Evolutionary conservation across 2,797 vertebrate species (phyloP), one percentile per base, ranked within the genome.

Genomic region (Poeciliopsis paucimaculata): DNA sequence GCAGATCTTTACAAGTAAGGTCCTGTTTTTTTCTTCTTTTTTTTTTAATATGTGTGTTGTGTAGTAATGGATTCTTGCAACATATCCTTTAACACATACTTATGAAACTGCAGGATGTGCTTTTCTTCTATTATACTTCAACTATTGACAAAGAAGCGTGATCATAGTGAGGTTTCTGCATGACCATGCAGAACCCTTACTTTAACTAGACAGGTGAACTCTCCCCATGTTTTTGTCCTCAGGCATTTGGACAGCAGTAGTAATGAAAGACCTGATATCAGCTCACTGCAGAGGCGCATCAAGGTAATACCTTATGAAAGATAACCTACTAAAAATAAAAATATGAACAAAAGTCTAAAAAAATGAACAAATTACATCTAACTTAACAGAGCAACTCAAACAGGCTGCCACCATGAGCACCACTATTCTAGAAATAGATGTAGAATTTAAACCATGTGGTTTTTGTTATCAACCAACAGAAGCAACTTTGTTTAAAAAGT

Each of bases 211-310:
- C 13, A 5, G 68, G 23, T 45, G 36, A 26, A n/a, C 23, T 23
- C 12, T 15, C 41, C 41, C 41, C 26, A 23, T 68, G 68, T 64
- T 73, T 64, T 47, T 39, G 34, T 93, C 82, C 83, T 79, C 90
- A 99, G 98, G 89, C 97, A 99, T 92, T 95, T 99, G 92, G 98
- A 99, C 95, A 99, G 98, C 93, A 99, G 98, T 94, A 99, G 98
- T 92, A 99, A 98, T 45, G 98, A 99, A 92, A 96, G 97, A 76
- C 98, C 98, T 0, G 98, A 99, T 91, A 99, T 99, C 93, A 99
- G 98, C 91, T 97, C 98, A 72, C 97, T 99, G 92, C 98, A 99
- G 94, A 97, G 96, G 91, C 96, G 96, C 64, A 98, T 99, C 88
- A 99, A 99, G 97, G 98, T 98, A 96, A 77, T 16, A 5, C 28